A percentile compares a stretch with the other conserved stretches of the same genome.
phyloP scores from a whole-genome alignment of 2,888 invertebrate genomes.

The Amiota minor region DNA sequence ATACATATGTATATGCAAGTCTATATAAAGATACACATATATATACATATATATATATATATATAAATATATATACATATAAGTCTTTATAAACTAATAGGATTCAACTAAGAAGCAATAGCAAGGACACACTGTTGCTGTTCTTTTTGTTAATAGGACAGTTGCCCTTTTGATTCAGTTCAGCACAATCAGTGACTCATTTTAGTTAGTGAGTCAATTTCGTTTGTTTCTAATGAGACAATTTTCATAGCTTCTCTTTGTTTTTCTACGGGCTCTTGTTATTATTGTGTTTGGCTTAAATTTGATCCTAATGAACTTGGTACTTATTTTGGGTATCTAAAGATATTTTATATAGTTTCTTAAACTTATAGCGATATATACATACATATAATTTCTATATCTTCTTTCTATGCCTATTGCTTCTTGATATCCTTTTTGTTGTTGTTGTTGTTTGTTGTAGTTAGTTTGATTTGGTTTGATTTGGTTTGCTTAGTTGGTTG shows the following conservation, averaged over 20 bases:
- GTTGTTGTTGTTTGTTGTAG: constrained; percentile 37
- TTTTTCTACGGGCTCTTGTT: background rate
- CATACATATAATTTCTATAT: no score
- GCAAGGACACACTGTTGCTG: background rate
- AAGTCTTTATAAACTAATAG: background rate
- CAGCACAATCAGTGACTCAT: no score
- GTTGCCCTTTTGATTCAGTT: constrained; percentile 7
- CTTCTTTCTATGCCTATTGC: constrained; percentile 32
- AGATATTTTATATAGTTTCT: constrained; percentile 32
- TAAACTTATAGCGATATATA: background rate
- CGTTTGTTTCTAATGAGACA: constrained; percentile 56
- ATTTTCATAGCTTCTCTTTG: constrained; percentile 52
- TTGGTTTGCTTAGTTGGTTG: constrained; percentile 59
- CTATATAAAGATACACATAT: constrained; percentile 19
- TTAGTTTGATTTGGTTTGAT: constrained; percentile 21
- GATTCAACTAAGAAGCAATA: background rate
- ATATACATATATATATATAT: constrained; percentile 27
- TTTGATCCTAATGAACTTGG: constrained; percentile 63
- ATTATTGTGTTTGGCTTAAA: constrained; percentile 52
- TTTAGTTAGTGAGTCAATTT: constrained; percentile 4
- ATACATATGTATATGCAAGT: constrained; percentile 20
- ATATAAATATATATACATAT: constrained; percentile 18
- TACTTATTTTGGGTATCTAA: constrained; percentile 48
- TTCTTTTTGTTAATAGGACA: background rate
- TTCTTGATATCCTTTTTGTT: constrained; percentile 33